phyloP scores from a whole-genome alignment of 2,888 invertebrate species.

The Disparrhopalites patrizii region DNA sequence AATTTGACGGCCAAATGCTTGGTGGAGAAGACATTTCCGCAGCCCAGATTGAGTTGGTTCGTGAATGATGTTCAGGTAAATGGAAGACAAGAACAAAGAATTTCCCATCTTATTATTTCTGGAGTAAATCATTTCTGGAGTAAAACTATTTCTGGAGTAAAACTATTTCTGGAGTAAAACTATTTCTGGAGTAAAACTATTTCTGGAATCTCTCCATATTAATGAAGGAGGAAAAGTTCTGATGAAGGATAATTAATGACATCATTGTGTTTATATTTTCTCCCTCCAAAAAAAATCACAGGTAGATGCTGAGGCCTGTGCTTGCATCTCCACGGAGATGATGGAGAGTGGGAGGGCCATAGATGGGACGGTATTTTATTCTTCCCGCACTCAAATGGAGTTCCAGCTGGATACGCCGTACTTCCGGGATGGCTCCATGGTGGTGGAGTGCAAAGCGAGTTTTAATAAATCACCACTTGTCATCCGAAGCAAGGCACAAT shows the following conservation, averaged over 20 bases:
- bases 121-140: too few relatives aligned
- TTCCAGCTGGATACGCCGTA: conserved; percentile 42
- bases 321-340: conserved; percentile 36
- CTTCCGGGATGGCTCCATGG: conserved; percentile 41
- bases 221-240: too few relatives aligned
- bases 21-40: conserved; percentile 43
- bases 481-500: conserved; percentile 33
- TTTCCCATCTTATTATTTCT: too few relatives aligned
- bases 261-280: too few relatives aligned
- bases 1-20: conserved; percentile 43
- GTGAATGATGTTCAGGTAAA: conserved; percentile 43
- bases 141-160: too few relatives aligned
- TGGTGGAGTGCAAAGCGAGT: conserved; percentile 38
- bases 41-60: conserved; percentile 41
- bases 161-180: too few relatives aligned
- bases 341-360: conserved; percentile 38
- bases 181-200: too few relatives aligned
- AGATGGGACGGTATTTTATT: conserved; percentile 43
- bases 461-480: conserved; percentile 38
- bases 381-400: conserved; percentile 34
- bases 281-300: conserved; percentile 10
- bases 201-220: too few relatives aligned
- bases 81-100: too few relatives aligned
- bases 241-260: too few relatives aligned
- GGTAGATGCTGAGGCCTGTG: conserved; percentile 36